Conservation (phyloP, 1,140 invertebrate species). For the Drosophila sproati region DNA sequence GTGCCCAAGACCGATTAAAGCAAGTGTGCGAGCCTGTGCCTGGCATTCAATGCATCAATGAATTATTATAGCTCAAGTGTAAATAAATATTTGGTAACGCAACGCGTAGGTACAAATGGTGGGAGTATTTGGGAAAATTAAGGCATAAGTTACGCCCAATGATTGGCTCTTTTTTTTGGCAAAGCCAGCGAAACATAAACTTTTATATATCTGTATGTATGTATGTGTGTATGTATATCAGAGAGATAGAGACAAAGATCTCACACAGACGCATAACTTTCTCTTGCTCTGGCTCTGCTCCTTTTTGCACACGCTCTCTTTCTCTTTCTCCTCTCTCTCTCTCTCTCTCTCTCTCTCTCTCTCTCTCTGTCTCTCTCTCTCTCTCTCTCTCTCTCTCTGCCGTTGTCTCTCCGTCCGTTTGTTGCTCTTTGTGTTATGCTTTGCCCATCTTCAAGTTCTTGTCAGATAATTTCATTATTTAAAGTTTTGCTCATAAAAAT, state of each 20-base stretch:
- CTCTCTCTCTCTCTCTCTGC: background rate
- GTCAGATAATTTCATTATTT: constrained; percentile 82
- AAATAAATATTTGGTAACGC: constrained; percentile 80
- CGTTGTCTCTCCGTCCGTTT: constrained; percentile 15
- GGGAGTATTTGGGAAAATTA: constrained; percentile 25
- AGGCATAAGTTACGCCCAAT: constrained; percentile 76
- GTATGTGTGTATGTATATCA: background rate
- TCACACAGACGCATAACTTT: background rate
- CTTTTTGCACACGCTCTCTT: constrained; percentile 1
- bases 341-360: constrained; percentile 21
- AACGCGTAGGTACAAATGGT: constrained; percentile 38
- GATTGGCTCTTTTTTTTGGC: constrained; percentile 48
- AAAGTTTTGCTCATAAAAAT: constrained; percentile 81
- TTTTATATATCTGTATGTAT: constrained; percentile 10
- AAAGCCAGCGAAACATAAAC: constrained; percentile 41
- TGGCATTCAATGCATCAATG: constrained; percentile 76
- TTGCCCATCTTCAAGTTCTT: constrained; percentile 71
- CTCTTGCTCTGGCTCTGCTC: constrained; percentile 1
- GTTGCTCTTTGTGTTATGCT: constrained; percentile 38
- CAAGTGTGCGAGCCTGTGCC: constrained; percentile 65
- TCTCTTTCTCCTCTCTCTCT: constrained; percentile 20
- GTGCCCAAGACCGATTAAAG: constrained; percentile 58
- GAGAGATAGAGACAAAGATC: background rate
- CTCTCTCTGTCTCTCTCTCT: background rate
- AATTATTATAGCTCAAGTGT: constrained; percentile 81